phyloP scores from a whole-genome alignment of 2,797 vertebrate species.

The Phalanger gymnotis region DNA sequence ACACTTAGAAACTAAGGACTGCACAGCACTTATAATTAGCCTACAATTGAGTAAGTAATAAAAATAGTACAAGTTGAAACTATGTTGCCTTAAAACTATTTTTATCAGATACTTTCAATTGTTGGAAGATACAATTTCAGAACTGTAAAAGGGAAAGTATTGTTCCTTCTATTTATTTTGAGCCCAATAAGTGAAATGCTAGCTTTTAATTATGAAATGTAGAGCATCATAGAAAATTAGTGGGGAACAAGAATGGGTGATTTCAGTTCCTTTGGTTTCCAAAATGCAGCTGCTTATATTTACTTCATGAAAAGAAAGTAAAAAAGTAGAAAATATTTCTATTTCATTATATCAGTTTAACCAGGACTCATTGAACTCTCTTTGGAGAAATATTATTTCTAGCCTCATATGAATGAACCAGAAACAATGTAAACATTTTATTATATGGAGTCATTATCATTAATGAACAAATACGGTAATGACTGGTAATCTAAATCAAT shows the following conservation, averaged over 20 bases:
- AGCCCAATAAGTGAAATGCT: neutral
- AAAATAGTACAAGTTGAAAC: neutral
- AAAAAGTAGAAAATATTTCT: neutral
- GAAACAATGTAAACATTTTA: conserved; percentile 37
- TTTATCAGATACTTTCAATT: conserved; percentile 41
- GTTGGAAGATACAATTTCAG: conserved; percentile 5
- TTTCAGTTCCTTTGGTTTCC: conserved; percentile 53
- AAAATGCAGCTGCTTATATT: conserved; percentile 14
- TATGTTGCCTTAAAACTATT: conserved; percentile 8
- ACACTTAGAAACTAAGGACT: conserved; percentile 44
- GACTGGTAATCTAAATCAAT: conserved; percentile 25
- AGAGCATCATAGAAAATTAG: conserved; percentile 13
- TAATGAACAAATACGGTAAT: conserved; percentile 30
- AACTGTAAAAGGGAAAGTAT: neutral
- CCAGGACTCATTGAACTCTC: conserved; percentile 45
- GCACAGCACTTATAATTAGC: conserved; percentile 28
- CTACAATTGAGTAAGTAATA: neutral
- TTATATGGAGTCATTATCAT: conserved; percentile 1
- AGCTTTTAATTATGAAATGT: conserved; percentile 31
- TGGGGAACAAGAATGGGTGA: conserved; percentile 26
- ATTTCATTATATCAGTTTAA: conserved; percentile 4
- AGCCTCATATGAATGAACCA: neutral
- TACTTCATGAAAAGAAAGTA: conserved; percentile 25
- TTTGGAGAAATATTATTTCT: neutral
- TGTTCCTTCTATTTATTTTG: neutral